phyloP scores from a whole-genome alignment of 2,797 vertebrate genomes.

The Phataginus tetradactyla region DNA sequence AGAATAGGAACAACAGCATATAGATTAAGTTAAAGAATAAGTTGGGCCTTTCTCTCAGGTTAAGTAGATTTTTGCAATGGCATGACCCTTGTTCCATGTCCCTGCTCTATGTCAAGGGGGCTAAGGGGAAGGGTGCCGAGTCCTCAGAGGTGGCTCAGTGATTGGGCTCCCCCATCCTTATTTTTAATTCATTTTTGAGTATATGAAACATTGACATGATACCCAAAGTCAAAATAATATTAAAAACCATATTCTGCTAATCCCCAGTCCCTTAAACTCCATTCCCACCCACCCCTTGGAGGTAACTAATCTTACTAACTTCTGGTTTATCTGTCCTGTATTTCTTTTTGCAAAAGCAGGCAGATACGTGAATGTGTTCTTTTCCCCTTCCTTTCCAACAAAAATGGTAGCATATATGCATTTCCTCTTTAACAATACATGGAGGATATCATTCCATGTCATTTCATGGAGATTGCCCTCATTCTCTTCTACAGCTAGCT shows the following conservation, averaged over 20 bases:
- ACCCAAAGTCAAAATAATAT: neutral
- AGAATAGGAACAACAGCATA: too few relatives aligned
- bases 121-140: too few relatives aligned
- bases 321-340: neutral
- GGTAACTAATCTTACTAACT: neutral
- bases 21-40: too few relatives aligned
- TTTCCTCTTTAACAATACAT: neutral
- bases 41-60: too few relatives aligned
- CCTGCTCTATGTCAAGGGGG: too few relatives aligned
- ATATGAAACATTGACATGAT: neutral
- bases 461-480: neutral
- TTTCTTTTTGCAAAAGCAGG: neutral
- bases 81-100: too few relatives aligned
- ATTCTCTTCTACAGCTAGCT: neutral
- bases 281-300: neutral
- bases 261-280: neutral
- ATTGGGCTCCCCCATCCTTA: neutral
- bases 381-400: neutral
- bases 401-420: neutral
- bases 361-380: neutral
- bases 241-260: neutral
- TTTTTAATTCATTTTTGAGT: neutral
- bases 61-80: too few relatives aligned
- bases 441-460: neutral
- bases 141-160: too few relatives aligned